These are phyloP conservation scores for Maniola hyperantus DNA, from an alignment of 2,888 invertebrate species.

Conservation along the genomic window DNA sequence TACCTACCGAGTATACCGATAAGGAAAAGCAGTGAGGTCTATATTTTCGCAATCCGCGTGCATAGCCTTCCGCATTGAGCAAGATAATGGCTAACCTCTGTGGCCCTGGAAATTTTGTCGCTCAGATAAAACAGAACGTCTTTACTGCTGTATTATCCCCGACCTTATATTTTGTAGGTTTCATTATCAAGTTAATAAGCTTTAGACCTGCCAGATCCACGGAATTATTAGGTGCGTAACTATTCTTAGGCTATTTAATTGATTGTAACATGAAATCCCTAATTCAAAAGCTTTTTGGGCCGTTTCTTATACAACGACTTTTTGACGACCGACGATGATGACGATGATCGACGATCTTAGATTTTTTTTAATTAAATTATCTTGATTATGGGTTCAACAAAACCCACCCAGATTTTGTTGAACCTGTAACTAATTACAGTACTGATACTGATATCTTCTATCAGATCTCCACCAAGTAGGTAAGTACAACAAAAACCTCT, in stretches of 20 bases:
- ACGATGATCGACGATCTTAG: too few relatives aligned
- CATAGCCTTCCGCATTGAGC: conserved; percentile 52
- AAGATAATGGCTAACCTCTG: conserved; percentile 64
- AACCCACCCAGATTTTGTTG: too few relatives aligned
- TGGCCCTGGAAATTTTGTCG: conserved; percentile 59
- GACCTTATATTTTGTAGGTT: conserved; percentile 40
- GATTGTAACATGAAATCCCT: not conserved
- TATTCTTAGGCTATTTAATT: conserved; percentile 2
- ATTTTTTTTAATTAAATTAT: too few relatives aligned
- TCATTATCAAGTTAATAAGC: conserved; percentile 32
- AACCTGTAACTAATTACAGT: too few relatives aligned
- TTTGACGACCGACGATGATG: too few relatives aligned
- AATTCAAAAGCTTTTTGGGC: not conserved
- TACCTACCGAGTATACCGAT: not conserved
- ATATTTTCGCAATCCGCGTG: conserved; percentile 52
- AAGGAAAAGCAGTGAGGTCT: conserved; percentile 14
- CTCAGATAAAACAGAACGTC: conserved; percentile 67
- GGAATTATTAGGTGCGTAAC: conserved; percentile 9
- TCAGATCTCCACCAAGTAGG: too few relatives aligned
- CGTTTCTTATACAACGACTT: not conserved
- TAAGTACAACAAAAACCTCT: too few relatives aligned
- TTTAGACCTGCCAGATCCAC: conserved; percentile 18
- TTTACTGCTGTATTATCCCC: conserved; percentile 53
- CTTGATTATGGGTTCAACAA: too few relatives aligned
- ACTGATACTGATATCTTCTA: too few relatives aligned